Evolutionary conservation across 2,113 vertebrate species (phyloP), one percentile per base, ranked within the genome.

Genomic region (Macrotis lagotis): DNA sequence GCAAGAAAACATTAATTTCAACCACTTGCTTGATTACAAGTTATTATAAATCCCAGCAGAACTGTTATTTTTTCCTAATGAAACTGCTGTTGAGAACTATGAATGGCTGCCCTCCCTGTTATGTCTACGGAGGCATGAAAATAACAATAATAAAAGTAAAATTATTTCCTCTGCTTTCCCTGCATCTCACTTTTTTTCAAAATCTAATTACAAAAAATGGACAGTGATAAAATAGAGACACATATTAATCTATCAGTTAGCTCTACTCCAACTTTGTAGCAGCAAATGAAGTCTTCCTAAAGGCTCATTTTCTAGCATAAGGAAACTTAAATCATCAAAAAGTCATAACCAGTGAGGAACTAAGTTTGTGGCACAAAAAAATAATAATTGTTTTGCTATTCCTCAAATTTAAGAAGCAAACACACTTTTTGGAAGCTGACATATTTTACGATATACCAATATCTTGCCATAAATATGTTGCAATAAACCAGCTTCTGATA

Each of bases 91-190:
- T 98, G 94, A 96, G 98, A 98, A 96, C 92, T 89, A 48, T 97
- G 95, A 96, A 52, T 97, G 48, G 83, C 91, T 98, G 96, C 53
- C 92, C 83, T 96, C 96, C 95, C 95, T 97, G 89, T 97, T 98
- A 96, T 97, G 94, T 93, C 95, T 95, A 98, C 19, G 93, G 96
- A 98, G 96, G 97, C 97, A 96, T 98, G 97, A 97, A 98, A 98
- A 97, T 89, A 98, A 66, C 97, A 98, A 96, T 98, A 98, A 96
- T 96, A 93, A 97, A 98, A 97, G 95, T 92, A 97, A 92, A 97
- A 95, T 91, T 95, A 96, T 97, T 98, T 97, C 92, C 96, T 97
- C 97, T 97, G 51, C 92, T 88, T 98, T 98, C 91, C 95, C 97
- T 97, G 52, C 92, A 95, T 97, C 97, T 98, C 48, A 83, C n/a